phyloP scores from a whole-genome alignment of 2,113 vertebrate species.

The Probosciger aterrimus region DNA sequence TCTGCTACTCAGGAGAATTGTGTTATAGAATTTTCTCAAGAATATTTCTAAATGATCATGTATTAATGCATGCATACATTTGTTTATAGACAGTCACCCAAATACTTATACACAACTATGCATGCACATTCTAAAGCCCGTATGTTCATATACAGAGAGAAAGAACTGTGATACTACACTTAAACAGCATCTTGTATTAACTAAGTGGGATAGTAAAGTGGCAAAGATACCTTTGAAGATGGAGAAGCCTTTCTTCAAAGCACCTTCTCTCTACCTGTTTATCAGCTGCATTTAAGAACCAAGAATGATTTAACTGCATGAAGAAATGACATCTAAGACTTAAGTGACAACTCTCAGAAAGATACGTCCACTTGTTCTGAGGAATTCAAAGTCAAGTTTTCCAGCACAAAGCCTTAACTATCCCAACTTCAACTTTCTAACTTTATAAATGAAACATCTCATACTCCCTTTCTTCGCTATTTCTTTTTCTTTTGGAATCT shows the following conservation, averaged over 20 bases:
- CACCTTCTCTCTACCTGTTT: background rate
- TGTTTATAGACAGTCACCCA: background rate
- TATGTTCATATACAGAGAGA: background rate
- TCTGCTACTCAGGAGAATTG: background rate
- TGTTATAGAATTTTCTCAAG: background rate
- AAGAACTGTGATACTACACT: background rate
- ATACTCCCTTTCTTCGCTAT: background rate
- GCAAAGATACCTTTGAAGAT: background rate
- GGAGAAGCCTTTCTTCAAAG: background rate
- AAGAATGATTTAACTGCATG: background rate
- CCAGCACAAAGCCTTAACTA: background rate
- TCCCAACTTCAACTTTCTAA: background rate
- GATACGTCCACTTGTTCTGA: background rate
- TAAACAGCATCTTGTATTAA: background rate
- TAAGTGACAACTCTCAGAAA: background rate
- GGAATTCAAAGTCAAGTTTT: background rate
- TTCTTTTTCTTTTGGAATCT: background rate
- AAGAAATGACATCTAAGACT: background rate
- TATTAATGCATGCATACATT: background rate
- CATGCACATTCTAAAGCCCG: background rate
- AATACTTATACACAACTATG: background rate
- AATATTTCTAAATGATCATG: background rate
- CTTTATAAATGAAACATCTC: background rate
- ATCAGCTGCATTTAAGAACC: background rate
- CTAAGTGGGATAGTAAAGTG: background rate